Conservation (phyloP, 2,113 vertebrate genomes). For the Myodes glareolus region DNA sequence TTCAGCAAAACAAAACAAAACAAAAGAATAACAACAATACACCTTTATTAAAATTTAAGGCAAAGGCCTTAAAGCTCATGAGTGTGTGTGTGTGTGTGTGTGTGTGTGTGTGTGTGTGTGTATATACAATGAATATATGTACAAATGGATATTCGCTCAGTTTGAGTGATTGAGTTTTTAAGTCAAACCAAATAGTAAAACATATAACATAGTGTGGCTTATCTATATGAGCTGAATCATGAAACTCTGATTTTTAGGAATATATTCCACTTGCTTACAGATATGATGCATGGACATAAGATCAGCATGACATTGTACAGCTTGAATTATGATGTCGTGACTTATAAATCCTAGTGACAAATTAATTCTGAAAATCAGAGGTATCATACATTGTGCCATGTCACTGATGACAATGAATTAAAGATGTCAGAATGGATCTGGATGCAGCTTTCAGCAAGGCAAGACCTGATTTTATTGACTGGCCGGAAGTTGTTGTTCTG, state of each 20-base stretch:
- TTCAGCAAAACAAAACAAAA: not conserved
- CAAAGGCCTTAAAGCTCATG: not conserved
- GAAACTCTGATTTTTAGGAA: conserved; percentile 37
- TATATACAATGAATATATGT: not conserved
- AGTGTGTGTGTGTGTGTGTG: not conserved
- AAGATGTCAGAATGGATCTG: not conserved
- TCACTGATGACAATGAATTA: conserved; percentile 26
- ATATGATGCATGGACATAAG: not conserved
- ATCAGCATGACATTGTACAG: not conserved
- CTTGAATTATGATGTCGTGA: not conserved
- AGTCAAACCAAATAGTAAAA: conserved; percentile 5
- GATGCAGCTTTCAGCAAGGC: not conserved
- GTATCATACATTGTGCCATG: conserved; percentile 4
- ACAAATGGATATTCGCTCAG: not conserved
- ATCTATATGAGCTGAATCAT: not conserved
- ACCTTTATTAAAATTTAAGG: not conserved
- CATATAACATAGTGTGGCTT: not conserved
- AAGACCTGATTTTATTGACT: not conserved
- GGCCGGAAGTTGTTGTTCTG: not conserved
- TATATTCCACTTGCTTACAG: conserved; percentile 4
- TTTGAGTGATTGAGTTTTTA: not conserved
- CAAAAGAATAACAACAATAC: not conserved
- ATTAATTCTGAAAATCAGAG: conserved; percentile 11
- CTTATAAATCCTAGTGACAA: conserved; percentile 43
- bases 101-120: not conserved